Conservation (phyloP, 2,797 vertebrate species). For the Catamblyrhynchus diadema region DNA sequence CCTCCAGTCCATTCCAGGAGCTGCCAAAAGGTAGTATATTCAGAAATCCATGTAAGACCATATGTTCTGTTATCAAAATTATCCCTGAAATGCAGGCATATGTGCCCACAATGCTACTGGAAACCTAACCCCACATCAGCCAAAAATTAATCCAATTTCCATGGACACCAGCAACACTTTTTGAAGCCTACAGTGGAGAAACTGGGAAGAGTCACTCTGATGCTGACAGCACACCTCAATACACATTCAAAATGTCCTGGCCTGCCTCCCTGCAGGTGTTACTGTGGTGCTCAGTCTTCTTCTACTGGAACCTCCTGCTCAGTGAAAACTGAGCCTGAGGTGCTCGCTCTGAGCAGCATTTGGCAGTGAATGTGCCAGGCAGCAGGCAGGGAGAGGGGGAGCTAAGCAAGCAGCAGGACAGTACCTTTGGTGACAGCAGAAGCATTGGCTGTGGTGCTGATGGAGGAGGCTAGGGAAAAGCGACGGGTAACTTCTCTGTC, state of each 20-base stretch:
- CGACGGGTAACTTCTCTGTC: conserved; percentile 86
- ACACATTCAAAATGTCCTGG: not conserved
- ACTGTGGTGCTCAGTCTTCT: not conserved
- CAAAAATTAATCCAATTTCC: not conserved
- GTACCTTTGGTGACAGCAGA: conserved; percentile 88
- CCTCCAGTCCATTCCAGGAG: not conserved
- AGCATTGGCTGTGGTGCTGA: conserved; percentile 80
- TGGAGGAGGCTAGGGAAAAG: conserved; percentile 90
- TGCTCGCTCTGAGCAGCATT: not conserved
- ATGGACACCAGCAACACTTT: not conserved
- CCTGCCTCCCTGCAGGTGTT: not conserved
- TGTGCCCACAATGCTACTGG: not conserved
- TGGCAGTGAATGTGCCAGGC: conserved; percentile 54
- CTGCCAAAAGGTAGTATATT: not conserved
- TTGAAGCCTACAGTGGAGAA: not conserved
- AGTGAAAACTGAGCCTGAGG: not conserved
- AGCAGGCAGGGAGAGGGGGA: not conserved
- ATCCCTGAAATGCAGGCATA: not conserved
- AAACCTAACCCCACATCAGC: not conserved
- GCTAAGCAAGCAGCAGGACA: conserved; percentile 29
- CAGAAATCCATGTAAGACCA: not conserved
- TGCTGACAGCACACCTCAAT: not conserved
- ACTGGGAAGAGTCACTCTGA: not conserved
- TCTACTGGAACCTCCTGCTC: not conserved
- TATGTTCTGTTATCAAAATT: not conserved